Conservation (phyloP, 2,113 vertebrate genomes). For the Machaerirhynchus nigripectus region DNA sequence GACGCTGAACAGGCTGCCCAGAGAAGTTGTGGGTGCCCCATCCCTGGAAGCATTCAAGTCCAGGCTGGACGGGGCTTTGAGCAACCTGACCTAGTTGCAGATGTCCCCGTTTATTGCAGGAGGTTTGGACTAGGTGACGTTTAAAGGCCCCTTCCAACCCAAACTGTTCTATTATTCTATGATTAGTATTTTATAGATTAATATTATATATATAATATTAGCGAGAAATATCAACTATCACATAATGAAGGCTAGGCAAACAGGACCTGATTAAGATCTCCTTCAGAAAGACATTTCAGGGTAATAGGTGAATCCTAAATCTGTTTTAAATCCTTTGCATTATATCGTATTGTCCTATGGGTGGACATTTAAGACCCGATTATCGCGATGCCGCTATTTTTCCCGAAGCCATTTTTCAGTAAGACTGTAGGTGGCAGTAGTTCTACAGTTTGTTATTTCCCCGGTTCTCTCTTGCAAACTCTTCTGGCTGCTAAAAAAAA, state of each 20-base stretch:
- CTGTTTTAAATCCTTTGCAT: not conserved
- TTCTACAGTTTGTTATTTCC: not conserved
- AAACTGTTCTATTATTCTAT: not conserved
- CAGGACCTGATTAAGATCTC: not conserved
- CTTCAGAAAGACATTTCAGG: not conserved
- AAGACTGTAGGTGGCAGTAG: slow-evolving; percentile 53
- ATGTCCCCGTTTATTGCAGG: not conserved
- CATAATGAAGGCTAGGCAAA: not conserved
- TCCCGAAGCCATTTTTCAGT: not conserved
- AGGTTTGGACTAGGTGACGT: not conserved
- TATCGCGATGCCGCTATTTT: not conserved
- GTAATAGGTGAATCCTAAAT: not conserved
- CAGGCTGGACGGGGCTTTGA: not conserved
- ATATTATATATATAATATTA: too few relatives aligned
- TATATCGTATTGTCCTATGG: not conserved
- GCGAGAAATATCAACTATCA: not conserved
- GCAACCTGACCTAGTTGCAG: not conserved
- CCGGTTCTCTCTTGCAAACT: not conserved
- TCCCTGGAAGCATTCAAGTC: not conserved
- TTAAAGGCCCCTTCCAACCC: not conserved
- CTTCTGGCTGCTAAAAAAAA: not conserved
- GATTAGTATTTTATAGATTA: too few relatives aligned
- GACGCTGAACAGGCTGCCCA: not conserved
- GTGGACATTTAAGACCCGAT: not conserved
- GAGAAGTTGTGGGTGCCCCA: not conserved